phyloP scores from a whole-genome alignment of 2,797 vertebrate genomes.

The Euthynnus affinis region DNA sequence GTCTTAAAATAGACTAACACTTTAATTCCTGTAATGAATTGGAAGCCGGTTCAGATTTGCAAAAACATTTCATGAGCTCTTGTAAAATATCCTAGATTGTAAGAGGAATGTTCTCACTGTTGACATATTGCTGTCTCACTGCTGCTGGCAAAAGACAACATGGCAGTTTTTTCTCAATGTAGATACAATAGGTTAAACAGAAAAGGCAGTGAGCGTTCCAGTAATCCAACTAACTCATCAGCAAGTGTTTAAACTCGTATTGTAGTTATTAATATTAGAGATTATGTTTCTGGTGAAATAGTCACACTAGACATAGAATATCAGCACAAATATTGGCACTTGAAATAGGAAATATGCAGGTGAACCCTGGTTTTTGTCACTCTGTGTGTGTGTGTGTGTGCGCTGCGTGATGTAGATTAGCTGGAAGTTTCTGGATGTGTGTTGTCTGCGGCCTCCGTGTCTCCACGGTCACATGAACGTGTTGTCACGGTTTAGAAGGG shows the following conservation, averaged over 20 bases:
- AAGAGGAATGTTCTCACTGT: conserved; percentile 1
- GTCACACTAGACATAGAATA: not conserved
- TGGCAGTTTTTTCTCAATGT: not conserved
- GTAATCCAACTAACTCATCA: not conserved
- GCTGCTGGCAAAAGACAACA: not conserved
- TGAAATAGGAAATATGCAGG: not conserved
- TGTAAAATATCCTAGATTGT: not conserved
- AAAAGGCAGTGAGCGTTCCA: conserved; percentile 1
- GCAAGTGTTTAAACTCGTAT: not conserved
- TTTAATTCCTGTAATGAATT: not conserved
- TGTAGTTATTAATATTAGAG: not conserved
- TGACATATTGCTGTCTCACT: not conserved
- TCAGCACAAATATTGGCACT: not conserved
- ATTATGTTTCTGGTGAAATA: not conserved
- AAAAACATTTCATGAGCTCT: not conserved
- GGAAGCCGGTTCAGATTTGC: conserved; percentile 5
- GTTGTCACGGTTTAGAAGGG: conserved; percentile 29
- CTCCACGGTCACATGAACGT: conserved; percentile 24
- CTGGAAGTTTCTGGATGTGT: conserved; percentile 25
- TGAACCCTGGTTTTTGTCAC: not conserved
- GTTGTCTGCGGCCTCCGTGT: conserved; percentile 14
- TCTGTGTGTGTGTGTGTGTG: not conserved
- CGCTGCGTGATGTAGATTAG: not conserved
- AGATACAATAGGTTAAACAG: not conserved
- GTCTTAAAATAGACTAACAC: conserved; percentile 1